Conservation (phyloP, 2,113 vertebrate species). For the Corynorhinus townsendii region DNA sequence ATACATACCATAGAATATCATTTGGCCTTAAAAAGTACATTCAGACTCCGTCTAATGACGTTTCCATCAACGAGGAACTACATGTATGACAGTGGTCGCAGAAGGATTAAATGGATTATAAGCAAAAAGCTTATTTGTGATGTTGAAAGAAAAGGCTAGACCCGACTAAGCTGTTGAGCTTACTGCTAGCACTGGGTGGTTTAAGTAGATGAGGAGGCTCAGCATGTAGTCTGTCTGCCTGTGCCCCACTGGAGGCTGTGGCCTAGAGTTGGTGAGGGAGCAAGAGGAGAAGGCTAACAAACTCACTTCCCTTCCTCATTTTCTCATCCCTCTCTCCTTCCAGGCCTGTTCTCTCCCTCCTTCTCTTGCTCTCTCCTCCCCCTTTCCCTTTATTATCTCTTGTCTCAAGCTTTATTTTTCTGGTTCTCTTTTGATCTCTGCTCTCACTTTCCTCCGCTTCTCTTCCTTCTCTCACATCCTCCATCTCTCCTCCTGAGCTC, state of each 20-base stretch:
- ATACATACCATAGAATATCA: background rate
- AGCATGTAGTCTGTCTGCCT: background rate
- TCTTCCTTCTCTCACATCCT: background rate
- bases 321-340: too few species aligned
- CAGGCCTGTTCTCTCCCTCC: background rate
- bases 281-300: background rate
- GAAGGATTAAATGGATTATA: background rate
- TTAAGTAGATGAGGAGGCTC: background rate
- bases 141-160: background rate
- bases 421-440: background rate
- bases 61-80: background rate
- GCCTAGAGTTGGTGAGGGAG: background rate
- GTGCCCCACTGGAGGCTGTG: too few species aligned
- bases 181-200: background rate
- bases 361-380: background rate
- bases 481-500: background rate
- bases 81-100: background rate
- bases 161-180: background rate
- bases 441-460: background rate
- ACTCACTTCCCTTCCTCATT: background rate
- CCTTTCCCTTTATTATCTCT: background rate
- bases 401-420: background rate
- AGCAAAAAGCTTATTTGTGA: background rate
- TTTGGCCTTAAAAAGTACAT: background rate
- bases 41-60: too few species aligned